Evolutionary conservation across 2,888 invertebrate genomes (phyloP).

Genomic region (Horisme vitalbata): DNA sequence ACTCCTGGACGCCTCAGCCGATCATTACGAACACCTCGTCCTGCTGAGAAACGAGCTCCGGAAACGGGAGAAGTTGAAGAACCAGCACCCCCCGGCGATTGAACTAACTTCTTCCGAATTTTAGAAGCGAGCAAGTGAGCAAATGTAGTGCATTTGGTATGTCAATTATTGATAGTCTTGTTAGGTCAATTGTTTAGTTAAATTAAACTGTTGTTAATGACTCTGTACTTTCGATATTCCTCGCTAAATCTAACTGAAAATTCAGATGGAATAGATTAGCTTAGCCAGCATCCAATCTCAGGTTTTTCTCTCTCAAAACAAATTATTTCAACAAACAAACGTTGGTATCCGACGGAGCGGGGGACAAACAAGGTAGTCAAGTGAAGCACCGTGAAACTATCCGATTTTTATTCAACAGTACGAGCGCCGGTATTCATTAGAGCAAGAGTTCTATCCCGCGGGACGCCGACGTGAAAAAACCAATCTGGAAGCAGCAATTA

Average conservation of each 20-base stretch:
- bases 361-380: slow-evolving; percentile 33
- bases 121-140: slow-evolving; percentile 12
- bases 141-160: background rate
- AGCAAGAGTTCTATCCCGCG: slow-evolving; percentile 60
- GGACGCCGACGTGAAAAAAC: slow-evolving; percentile 77
- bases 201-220: slow-evolving; percentile 2
- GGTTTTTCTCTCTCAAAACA: slow-evolving; percentile 5
- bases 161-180: background rate
- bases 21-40: slow-evolving; percentile 68
- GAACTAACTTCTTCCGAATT: slow-evolving; percentile 50
- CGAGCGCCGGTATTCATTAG: slow-evolving; percentile 61
- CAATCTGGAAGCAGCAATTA: slow-evolving; percentile 77
- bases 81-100: slow-evolving; percentile 58
- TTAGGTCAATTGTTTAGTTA: background rate
- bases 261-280: background rate
- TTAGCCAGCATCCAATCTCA: background rate
- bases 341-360: background rate
- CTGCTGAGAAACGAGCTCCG: slow-evolving; percentile 63
- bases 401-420: slow-evolving; percentile 44
- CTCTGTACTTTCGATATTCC: slow-evolving; percentile 2
- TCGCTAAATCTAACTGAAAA: background rate
- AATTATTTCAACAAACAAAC: slow-evolving; percentile 19
- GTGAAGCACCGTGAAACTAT: slow-evolving; percentile 39
- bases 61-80: slow-evolving; percentile 40
- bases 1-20: slow-evolving; percentile 62